These are phyloP conservation scores for Nycticebus coucang DNA, from an alignment of 2,113 vertebrate species.

Conservation along the genomic window DNA sequence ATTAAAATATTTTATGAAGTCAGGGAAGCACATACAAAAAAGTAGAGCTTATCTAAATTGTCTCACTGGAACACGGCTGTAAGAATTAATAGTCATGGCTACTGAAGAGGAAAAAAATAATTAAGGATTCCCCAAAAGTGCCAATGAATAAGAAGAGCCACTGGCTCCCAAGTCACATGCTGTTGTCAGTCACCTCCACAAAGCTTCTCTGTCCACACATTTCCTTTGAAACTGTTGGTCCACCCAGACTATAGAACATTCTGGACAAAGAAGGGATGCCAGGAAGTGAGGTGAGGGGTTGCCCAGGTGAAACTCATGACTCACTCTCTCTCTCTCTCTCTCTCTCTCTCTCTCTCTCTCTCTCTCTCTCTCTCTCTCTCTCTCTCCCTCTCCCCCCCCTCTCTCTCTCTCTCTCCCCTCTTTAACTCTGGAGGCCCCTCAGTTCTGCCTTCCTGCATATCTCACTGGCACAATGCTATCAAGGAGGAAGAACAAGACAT, in stretches of 20 bases:
- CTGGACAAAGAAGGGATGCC: neutral
- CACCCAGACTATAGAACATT: neutral
- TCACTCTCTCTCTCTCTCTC: neutral
- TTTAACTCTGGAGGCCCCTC: neutral
- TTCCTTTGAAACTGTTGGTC: neutral
- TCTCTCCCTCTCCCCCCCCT: no score
- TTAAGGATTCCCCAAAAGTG: neutral
- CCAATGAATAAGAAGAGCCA: neutral
- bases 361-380: neutral
- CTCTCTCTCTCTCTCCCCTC: no score
- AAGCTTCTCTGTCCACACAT: neutral
- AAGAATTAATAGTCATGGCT: neutral
- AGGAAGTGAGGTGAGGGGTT: no score
- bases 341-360: neutral
- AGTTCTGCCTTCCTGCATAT: neutral
- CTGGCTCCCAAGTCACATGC: neutral
- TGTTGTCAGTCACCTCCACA: neutral
- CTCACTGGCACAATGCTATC: neutral
- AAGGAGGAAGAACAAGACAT: neutral
- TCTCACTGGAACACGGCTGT: neutral
- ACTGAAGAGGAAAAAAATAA: neutral
- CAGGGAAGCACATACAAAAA: neutral
- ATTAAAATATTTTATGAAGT: neutral
- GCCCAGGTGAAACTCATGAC: accelerated
- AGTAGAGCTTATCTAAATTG: neutral